Evolutionary conservation across 2,113 vertebrate genomes (phyloP).

Genomic region (Seriola aureovittata): DNA sequence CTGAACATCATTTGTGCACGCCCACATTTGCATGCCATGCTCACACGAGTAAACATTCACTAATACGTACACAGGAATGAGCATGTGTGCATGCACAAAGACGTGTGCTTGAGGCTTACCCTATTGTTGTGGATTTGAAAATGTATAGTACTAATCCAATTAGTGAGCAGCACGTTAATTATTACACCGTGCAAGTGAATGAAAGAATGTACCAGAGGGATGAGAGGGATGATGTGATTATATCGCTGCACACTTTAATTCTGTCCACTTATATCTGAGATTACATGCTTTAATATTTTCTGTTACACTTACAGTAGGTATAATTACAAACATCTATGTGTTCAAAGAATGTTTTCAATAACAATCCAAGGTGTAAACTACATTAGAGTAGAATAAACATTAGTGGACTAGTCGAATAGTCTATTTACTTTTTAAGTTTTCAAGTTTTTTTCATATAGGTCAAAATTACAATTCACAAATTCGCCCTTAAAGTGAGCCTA

Average conservation of each 20-base stretch:
- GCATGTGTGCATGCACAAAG: conserved; percentile 24
- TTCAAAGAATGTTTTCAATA: not conserved
- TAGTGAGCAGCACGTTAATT: conserved; percentile 58
- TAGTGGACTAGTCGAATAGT: too few species aligned
- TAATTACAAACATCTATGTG: not conserved
- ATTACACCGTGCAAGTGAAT: conserved; percentile 28
- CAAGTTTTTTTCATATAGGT: not conserved
- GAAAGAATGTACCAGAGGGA: conserved; percentile 22
- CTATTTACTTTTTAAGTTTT: not conserved
- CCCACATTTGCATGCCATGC: conserved; percentile 46
- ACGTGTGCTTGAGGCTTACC: conserved; percentile 48
- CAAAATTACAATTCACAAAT: not conserved
- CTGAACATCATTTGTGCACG: conserved; percentile 8
- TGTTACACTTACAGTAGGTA: not conserved
- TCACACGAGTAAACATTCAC: conserved; percentile 25
- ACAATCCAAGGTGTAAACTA: not conserved
- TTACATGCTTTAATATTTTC: not conserved
- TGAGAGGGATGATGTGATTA: not conserved
- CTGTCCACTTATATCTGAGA: not conserved
- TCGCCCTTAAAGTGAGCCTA: not conserved
- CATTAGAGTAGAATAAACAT: not conserved
- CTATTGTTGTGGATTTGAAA: conserved; percentile 56
- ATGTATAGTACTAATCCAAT: conserved; percentile 69
- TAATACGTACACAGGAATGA: conserved; percentile 1
- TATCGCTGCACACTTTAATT: not conserved